Conservation (phyloP, 2,888 invertebrate species). For the Cremastinae sp. region DNA sequence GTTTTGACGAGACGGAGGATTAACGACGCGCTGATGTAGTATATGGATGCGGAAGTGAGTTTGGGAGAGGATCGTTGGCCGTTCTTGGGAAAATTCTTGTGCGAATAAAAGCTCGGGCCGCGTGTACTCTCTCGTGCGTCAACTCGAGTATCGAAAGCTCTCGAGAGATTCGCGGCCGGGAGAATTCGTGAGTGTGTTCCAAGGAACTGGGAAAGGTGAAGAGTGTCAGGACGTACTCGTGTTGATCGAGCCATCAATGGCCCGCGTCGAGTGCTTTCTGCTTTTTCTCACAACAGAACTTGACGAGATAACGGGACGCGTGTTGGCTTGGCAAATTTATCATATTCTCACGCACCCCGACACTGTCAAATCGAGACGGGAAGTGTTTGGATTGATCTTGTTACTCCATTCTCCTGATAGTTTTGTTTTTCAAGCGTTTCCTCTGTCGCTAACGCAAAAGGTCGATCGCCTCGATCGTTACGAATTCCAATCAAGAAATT, state of each 20-base stretch:
- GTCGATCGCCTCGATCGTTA: too few relatives aligned
- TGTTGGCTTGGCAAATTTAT: slow-evolving; percentile 52
- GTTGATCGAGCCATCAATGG: background rate
- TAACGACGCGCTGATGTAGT: too few relatives aligned
- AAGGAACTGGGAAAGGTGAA: too few relatives aligned
- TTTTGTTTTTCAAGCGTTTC: slow-evolving; percentile 69
- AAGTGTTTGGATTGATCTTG: slow-evolving; percentile 71
- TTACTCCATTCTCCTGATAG: slow-evolving; percentile 38
- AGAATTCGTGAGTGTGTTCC: too few relatives aligned
- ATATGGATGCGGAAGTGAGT: too few relatives aligned
- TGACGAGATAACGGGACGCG: slow-evolving; percentile 63
- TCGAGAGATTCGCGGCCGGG: too few relatives aligned
- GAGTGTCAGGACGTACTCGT: background rate
- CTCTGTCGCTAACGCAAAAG: slow-evolving; percentile 19
- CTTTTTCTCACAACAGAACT: slow-evolving; percentile 73
- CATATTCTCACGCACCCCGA: slow-evolving; percentile 54
- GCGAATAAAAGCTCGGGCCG: slow-evolving; percentile 6
- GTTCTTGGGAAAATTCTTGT: background rate
- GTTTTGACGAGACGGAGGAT: too few relatives aligned
- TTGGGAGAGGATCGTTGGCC: too few relatives aligned
- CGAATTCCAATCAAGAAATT: too few relatives aligned
- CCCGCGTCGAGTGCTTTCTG: slow-evolving; percentile 63
- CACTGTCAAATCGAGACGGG: slow-evolving; percentile 7
- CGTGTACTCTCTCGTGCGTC: slow-evolving; percentile 41
- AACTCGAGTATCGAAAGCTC: too few relatives aligned